Evolutionary conservation across 2,797 vertebrate species (phyloP).

Genomic region (Chelonia mydas): DNA sequence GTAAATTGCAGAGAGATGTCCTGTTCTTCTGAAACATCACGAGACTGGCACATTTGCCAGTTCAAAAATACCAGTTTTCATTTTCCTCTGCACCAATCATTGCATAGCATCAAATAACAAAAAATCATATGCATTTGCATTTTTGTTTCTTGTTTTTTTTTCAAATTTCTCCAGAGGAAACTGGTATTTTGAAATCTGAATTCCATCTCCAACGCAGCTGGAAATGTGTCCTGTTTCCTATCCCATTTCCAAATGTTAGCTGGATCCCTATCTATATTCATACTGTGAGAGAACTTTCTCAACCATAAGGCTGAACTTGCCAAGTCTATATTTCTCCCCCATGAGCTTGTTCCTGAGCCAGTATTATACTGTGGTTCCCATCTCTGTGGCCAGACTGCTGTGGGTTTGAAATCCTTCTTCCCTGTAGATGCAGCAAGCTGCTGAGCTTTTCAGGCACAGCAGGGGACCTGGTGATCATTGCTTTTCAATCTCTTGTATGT

Average conservation of each 20-base stretch:
- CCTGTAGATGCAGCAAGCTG: neutral
- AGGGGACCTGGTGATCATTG: neutral
- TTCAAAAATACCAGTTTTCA: neutral
- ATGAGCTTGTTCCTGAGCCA: accelerated
- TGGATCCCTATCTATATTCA: neutral
- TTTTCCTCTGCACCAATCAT: neutral
- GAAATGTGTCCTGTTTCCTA: neutral
- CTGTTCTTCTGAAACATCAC: slow-evolving; percentile 9
- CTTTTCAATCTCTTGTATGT: neutral
- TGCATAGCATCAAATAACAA: neutral
- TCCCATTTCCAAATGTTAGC: neutral
- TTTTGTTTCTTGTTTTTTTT: neutral
- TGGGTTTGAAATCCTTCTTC: accelerated
- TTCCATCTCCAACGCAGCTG: neutral
- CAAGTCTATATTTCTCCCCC: neutral
- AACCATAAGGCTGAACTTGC: neutral
- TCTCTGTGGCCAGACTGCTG: accelerated
- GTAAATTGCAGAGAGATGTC: slow-evolving; percentile 34
- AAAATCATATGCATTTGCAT: neutral
- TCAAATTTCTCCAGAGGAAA: neutral
- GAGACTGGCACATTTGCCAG: slow-evolving; percentile 32
- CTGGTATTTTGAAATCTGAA: neutral
- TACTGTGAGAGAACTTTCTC: neutral
- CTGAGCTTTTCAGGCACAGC: neutral
- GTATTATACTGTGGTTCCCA: neutral